A percentile compares a stretch with the other conserved stretches of the same genome.
Evolutionary conservation across 2,888 invertebrate genomes (phyloP).

Genomic region (Notodonta ziczac): DNA sequence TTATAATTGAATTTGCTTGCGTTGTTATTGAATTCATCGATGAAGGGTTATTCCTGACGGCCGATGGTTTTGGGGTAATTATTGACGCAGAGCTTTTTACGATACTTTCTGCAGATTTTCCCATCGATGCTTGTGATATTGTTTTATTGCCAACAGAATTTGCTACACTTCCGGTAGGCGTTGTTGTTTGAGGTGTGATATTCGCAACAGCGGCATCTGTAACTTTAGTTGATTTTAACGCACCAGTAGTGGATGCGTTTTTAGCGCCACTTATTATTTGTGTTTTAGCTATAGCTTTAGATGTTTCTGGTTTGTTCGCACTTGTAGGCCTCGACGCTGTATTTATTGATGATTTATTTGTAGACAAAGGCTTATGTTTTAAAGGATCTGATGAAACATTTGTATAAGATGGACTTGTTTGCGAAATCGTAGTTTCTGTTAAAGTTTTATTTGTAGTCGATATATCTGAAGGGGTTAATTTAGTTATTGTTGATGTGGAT

Average conservation of each 20-base stretch:
- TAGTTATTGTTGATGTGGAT: constrained; percentile 15
- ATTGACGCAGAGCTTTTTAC: constrained; percentile 13
- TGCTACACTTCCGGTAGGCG: constrained; percentile 10
- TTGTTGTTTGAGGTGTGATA: constrained; percentile 16
- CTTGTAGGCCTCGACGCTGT: neutral
- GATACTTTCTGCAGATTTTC: constrained; percentile 20
- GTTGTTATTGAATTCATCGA: constrained; percentile 9
- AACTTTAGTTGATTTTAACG: constrained; percentile 14
- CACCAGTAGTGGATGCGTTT: constrained; percentile 18
- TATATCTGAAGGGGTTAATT: constrained; percentile 7
- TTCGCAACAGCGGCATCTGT: constrained; percentile 19
- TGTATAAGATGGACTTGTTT: neutral
- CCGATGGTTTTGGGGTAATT: constrained; percentile 6
- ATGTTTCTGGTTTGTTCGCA: constrained; percentile 15
- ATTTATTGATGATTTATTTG: constrained; percentile 19
- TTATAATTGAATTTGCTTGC: constrained; percentile 14
- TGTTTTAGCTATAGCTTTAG: constrained; percentile 23
- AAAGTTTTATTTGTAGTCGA: constrained; percentile 8
- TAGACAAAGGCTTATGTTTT: constrained; percentile 4
- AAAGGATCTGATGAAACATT: neutral
- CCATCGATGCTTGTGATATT: constrained; percentile 14
- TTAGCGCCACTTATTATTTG: constrained; percentile 15
- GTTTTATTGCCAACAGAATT: constrained; percentile 17
- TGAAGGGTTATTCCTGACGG: constrained; percentile 11
- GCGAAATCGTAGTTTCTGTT: neutral